Conservation (phyloP, 2,113 vertebrate genomes). For the Rhinopomastus cyanomelas region DNA sequence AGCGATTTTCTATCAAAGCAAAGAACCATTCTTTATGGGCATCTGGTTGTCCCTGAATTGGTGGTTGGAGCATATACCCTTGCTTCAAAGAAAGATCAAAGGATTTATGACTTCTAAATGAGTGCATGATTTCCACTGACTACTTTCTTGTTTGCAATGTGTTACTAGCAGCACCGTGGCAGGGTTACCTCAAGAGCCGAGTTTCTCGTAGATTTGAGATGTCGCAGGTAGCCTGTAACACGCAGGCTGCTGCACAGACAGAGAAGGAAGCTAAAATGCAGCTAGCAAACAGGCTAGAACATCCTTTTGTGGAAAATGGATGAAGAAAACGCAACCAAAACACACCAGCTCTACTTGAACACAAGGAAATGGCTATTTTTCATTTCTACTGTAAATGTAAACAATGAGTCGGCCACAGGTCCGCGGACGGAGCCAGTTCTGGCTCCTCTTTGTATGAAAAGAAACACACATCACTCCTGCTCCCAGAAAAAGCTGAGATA, state of each 20-base stretch:
- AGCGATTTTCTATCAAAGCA: conserved; percentile 81
- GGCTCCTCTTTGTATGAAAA: conserved; percentile 3
- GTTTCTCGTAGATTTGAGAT: conserved; percentile 68
- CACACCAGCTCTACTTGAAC: not conserved
- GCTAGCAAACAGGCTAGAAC: not conserved
- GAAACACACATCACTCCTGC: not conserved
- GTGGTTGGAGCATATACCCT: conserved; percentile 77
- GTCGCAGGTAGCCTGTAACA: conserved; percentile 37
- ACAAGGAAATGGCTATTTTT: not conserved
- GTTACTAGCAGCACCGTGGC: conserved; percentile 78
- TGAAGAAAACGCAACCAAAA: not conserved
- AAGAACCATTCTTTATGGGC: conserved; percentile 78
- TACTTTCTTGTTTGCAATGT: conserved; percentile 79
- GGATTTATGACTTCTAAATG: conserved; percentile 80
- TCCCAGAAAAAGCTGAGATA: conserved; percentile 17
- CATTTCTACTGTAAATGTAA: not conserved
- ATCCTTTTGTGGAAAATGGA: not conserved
- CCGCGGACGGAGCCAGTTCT: not conserved
- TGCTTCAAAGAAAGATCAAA: conserved; percentile 85
- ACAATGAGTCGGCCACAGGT: not conserved
- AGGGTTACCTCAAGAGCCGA: conserved; percentile 67
- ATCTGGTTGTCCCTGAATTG: conserved; percentile 82
- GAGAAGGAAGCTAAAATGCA: conserved; percentile 33
- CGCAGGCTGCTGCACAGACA: conserved; percentile 37
- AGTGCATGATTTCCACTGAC: conserved; percentile 80